Evolutionary conservation across 2,113 vertebrate genomes (phyloP).

Genomic region (Canis aureus): DNA sequence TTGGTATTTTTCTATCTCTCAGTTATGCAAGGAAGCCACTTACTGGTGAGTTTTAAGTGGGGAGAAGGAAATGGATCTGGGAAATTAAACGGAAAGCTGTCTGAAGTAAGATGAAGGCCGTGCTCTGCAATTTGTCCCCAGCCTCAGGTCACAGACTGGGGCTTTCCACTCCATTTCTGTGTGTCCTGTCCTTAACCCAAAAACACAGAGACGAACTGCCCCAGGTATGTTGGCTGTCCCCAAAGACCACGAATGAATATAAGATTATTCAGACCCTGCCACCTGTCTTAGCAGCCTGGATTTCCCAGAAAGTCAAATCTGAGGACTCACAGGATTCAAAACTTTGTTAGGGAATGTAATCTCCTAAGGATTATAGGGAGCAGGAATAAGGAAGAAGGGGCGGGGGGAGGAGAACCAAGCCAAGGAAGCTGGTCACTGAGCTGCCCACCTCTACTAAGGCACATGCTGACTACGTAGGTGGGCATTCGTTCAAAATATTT

Average conservation of each 20-base stretch:
- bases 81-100: neutral
- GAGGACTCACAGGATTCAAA: neutral
- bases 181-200: neutral
- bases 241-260: neutral
- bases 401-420: neutral
- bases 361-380: neutral
- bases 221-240: neutral
- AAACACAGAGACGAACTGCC: neutral
- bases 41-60: neutral
- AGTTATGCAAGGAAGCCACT: neutral
- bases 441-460: neutral
- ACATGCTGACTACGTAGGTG: neutral
- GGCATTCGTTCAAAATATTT: neutral
- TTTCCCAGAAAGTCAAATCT: neutral
- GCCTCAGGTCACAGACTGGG: neutral
- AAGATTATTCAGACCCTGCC: neutral
- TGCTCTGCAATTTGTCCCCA: neutral
- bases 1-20: neutral
- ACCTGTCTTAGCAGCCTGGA: neutral
- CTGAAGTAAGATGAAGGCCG: neutral
- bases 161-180: neutral
- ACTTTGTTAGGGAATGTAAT: neutral
- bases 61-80: neutral
- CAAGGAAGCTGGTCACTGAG: neutral
- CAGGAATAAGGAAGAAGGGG: neutral